phyloP scores from a whole-genome alignment of 2,113 vertebrate species.

The Polypterus bichir region DNA sequence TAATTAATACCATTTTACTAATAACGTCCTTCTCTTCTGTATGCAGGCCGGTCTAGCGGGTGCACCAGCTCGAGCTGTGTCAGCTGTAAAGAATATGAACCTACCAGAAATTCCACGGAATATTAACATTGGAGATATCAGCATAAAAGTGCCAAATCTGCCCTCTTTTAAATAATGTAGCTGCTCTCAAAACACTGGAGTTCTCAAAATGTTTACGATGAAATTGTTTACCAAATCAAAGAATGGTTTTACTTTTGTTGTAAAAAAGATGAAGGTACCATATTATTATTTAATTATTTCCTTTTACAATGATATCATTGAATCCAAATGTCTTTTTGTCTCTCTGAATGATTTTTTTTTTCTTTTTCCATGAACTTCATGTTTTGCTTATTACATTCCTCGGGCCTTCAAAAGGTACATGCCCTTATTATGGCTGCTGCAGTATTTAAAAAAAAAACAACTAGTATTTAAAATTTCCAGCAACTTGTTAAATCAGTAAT shows the following conservation, averaged over 20 bases:
- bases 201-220: slow-evolving; percentile 55
- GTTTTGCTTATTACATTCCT: slow-evolving; percentile 75
- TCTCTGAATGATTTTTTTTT: slow-evolving; percentile 48
- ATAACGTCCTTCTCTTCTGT: slow-evolving; percentile 50
- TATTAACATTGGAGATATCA: slow-evolving; percentile 99
- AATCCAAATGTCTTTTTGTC: slow-evolving; percentile 51
- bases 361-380: slow-evolving; percentile 52
- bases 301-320: slow-evolving; percentile 25
- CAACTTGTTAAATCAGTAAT: slow-evolving; percentile 51
- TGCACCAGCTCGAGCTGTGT: slow-evolving; percentile 93
- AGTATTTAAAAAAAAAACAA: slow-evolving; percentile 51
- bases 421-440: slow-evolving; percentile 51
- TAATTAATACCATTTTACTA: background rate
- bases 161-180: slow-evolving; percentile 92
- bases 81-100: slow-evolving; percentile 99
- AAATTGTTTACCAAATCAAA: slow-evolving; percentile 79
- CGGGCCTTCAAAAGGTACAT: slow-evolving; percentile 46
- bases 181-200: slow-evolving; percentile 43
- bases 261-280: slow-evolving; percentile 66
- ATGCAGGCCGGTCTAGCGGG: slow-evolving; percentile 93
- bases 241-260: slow-evolving; percentile 43
- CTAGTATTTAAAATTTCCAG: slow-evolving; percentile 38
- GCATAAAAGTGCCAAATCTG: slow-evolving; percentile 99
- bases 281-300: slow-evolving; percentile 34
- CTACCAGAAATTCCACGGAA: slow-evolving; percentile 98